These are phyloP conservation scores for Pandemis heparana DNA, from an alignment of 2,888 invertebrate species.

Conservation along the genomic window DNA sequence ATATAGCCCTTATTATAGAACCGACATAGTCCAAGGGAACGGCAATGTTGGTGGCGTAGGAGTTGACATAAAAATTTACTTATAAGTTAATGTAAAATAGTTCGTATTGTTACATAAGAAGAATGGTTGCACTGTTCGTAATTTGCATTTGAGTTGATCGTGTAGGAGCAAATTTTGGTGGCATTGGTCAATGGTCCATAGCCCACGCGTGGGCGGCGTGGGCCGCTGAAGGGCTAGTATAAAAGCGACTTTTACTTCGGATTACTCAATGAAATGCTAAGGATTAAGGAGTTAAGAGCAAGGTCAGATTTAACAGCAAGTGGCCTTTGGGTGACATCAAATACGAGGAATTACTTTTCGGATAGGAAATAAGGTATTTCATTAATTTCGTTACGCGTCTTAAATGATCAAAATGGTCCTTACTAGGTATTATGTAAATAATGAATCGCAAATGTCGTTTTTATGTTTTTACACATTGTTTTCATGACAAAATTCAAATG, in stretches of 20 bases:
- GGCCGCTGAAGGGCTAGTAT: conserved; percentile 48
- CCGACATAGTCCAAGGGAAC: neutral
- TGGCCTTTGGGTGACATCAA: neutral
- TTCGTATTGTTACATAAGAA: conserved; percentile 19
- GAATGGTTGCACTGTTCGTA: conserved; percentile 9
- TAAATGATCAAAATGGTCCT: neutral
- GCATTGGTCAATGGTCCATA: conserved; percentile 71
- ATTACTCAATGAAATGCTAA: conserved; percentile 49
- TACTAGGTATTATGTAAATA: too few relatives aligned
- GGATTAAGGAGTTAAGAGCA: conserved; percentile 28
- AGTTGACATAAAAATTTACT: conserved; percentile 3
- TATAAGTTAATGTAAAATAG: conserved; percentile 7
- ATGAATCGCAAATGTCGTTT: too few relatives aligned
- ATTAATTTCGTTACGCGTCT: neutral
- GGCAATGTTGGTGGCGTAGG: conserved; percentile 6
- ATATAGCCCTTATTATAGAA: conserved; percentile 2
- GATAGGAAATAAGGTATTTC: neutral
- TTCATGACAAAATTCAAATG: too few relatives aligned
- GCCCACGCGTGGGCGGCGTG: conserved; percentile 62
- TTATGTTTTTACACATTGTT: too few relatives aligned
- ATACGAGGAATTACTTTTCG: neutral
- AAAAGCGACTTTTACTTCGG: conserved; percentile 57
- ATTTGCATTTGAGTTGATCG: conserved; percentile 26
- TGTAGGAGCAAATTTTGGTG: conserved; percentile 76
- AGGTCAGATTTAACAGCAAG: conserved; percentile 8